Base-by-base conservation (phyloP, 2,888 invertebrate genomes). In the Thymelicus lineola region DNA sequence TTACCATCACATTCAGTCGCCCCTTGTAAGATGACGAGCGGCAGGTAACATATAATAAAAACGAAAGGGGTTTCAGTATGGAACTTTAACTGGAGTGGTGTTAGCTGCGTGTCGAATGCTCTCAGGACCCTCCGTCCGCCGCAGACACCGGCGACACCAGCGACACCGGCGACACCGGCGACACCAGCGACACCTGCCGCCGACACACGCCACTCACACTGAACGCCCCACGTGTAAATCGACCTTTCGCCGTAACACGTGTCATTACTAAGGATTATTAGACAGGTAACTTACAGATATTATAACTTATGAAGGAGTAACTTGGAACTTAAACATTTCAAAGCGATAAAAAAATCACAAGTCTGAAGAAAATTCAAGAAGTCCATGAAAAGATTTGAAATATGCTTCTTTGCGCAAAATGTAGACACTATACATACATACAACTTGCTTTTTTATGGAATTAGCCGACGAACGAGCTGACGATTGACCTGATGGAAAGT, bases 31-130 rank as follows among this genome's bases (percentile, higher is more conserved):
- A 59, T n/a, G 57, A 36, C 14, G 57, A 58, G 36, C 5, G 38
- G 38, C 9, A 35, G 17, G 59, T 58, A 58, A 65, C 42, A 15
- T 55, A 36, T 58, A 66, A 45, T 46, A 65, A 65, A 57, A 58
- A 46, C 15, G 46, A 58, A 66, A 66, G 28, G 46, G 66, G 15
- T 58, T 58, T 46, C 35, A 17, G 36, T 35, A 66, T 58, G 14
- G 36, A 66, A 45, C 55, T 58, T 57, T 64, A 65, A 57, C 57
- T 58, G 46, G 46, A 46, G 65, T 48, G 58, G 57, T 48, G 57
- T 58, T 48, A 65, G 58, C 58, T 48, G 14, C 15, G 50, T 66
- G 35, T 66, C 36, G 58, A 66, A 28, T 36, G 46, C 65, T 17
- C 66, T 66, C 35, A 58, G 57, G 36, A 28, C 65, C 65, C 65